Conservation (phyloP, 2,113 vertebrate genomes). For the Vicugna pacos region DNA sequence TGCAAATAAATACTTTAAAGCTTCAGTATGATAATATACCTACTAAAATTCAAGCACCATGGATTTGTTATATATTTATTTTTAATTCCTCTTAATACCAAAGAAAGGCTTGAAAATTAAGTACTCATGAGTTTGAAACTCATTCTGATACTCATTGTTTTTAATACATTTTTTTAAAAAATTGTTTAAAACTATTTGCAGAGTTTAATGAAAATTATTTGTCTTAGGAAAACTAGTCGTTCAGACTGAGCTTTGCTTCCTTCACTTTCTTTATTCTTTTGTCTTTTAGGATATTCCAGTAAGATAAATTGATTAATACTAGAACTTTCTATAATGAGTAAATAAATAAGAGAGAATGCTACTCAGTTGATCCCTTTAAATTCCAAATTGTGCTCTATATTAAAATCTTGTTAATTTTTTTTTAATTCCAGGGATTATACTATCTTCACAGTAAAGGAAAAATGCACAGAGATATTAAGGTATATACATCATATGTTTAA, state of each 20-base stretch:
- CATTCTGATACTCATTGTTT: constrained; percentile 8
- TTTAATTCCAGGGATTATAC: constrained; percentile 89
- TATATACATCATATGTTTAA: constrained; percentile 76
- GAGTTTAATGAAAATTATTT: constrained; percentile 57
- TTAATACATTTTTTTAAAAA: neutral
- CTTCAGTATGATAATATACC: neutral
- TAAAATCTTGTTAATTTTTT: constrained; percentile 51
- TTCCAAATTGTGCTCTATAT: neutral
- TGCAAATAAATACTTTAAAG: neutral
- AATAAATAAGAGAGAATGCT: neutral
- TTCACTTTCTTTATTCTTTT: constrained; percentile 43
- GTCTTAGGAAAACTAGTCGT: constrained; percentile 33
- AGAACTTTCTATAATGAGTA: constrained; percentile 29
- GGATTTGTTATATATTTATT: constrained; percentile 9
- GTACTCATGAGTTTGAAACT: neutral
- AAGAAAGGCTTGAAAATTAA: constrained; percentile 49
- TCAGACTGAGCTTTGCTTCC: neutral
- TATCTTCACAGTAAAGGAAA: constrained; percentile 95
- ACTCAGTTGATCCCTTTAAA: constrained; percentile 1
- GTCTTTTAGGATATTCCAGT: neutral
- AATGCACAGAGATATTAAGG: constrained; percentile 96
- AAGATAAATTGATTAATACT: neutral
- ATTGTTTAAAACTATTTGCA: constrained; percentile 31
- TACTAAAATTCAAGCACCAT: neutral
- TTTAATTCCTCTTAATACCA: constrained; percentile 21